Conservation (phyloP, 2,888 invertebrate genomes). For the Tinea trinotella region DNA sequence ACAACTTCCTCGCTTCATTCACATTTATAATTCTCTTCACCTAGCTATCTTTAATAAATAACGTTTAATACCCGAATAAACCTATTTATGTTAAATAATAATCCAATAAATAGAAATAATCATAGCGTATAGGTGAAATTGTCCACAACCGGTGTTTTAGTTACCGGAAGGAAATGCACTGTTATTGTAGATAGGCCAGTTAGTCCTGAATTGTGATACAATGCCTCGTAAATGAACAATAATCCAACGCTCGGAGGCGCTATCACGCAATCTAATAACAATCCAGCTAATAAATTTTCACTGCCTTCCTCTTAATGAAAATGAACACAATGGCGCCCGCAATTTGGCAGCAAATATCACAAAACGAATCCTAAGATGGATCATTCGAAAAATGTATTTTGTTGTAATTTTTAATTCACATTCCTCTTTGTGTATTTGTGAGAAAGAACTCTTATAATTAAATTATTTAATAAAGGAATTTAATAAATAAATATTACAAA, state of each 20-base stretch:
- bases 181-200: conserved; percentile 2
- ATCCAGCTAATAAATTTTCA: conserved; percentile 2
- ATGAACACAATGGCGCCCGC: conserved; percentile 1
- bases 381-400: conserved; percentile 8
- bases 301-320: conserved; percentile 4
- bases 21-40: too few species aligned
- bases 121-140: neutral
- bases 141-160: neutral
- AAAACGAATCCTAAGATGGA: neutral
- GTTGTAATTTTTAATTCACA: too few species aligned
- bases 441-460: too few species aligned
- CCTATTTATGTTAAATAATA: too few species aligned
- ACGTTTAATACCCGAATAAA: too few species aligned
- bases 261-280: conserved; percentile 17
- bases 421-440: too few species aligned
- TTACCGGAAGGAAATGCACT: neutral
- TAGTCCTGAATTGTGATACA: conserved; percentile 9
- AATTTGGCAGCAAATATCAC: conserved; percentile 3
- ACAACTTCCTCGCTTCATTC: too few species aligned
- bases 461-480: too few species aligned
- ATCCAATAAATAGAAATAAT: neutral
- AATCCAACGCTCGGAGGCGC: conserved; percentile 13
- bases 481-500: too few species aligned
- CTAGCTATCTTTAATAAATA: too few species aligned
- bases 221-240: conserved; percentile 13